Conservation (phyloP, 2,888 invertebrate species). For the Biston betularia region DNA sequence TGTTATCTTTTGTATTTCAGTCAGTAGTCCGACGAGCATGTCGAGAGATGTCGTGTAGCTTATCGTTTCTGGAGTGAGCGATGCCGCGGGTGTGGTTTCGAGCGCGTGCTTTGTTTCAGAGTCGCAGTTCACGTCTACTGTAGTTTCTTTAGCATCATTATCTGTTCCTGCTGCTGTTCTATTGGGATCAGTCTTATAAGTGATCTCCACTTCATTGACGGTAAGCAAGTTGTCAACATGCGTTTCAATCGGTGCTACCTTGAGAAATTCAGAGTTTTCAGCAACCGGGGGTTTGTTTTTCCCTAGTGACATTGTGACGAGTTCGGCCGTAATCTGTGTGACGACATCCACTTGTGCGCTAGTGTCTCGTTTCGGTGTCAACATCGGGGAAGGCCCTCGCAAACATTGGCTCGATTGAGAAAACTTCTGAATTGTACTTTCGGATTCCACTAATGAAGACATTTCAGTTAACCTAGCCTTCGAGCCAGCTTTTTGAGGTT, state of each 20-base stretch:
- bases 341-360: conserved; percentile 22
- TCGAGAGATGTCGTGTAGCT: conserved; percentile 72
- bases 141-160: not conserved
- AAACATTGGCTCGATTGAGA: conserved; percentile 47
- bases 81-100: not conserved
- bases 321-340: conserved; percentile 6
- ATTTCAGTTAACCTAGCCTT: conserved; percentile 27
- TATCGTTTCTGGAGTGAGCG: conserved; percentile 44
- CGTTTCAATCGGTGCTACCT: conserved; percentile 1
- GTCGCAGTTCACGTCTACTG: not conserved
- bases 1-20: conserved; percentile 78
- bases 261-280: not conserved
- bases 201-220: not conserved
- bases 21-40: conserved; percentile 71
- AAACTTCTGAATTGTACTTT: conserved; percentile 1
- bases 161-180: not conserved
- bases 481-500: conserved; percentile 36
- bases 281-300: not conserved
- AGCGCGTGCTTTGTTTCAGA: not conserved
- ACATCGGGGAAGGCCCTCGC: conserved; percentile 35
- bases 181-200: not conserved
- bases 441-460: not conserved
- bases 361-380: conserved; percentile 10
- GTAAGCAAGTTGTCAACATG: not conserved
- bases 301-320: conserved; percentile 3